Percentiles rank a stretch among this genome's conserved stretches.
Evolutionary conservation across 2,888 invertebrate genomes (phyloP).

Genomic region (Orthosia gothica): DNA sequence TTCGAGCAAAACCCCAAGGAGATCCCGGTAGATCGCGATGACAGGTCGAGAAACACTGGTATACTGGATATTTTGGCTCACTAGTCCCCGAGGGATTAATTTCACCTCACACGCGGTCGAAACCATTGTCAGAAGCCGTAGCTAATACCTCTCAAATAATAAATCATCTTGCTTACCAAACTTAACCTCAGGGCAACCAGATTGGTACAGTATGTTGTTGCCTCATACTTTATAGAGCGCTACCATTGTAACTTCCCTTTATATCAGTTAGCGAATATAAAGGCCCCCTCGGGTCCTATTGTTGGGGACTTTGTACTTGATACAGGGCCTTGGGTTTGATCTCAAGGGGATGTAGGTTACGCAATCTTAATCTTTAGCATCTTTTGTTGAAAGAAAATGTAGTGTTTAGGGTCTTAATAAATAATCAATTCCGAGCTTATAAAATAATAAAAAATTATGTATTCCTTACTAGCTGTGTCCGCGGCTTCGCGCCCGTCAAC

Average conservation of each 20-base stretch:
- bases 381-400: not conserved
- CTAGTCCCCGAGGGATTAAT: too few relatives aligned
- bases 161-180: not conserved
- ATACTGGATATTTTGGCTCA: too few relatives aligned
- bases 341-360: not conserved
- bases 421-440: too few relatives aligned
- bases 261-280: not conserved
- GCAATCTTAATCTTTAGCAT: not conserved
- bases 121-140: too few relatives aligned
- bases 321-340: not conserved
- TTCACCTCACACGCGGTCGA: too few relatives aligned
- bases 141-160: too few relatives aligned
- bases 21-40: too few relatives aligned
- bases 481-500: too few relatives aligned
- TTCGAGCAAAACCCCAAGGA: too few relatives aligned
- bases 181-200: not conserved
- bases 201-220: not conserved
- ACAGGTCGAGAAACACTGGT: too few relatives aligned
- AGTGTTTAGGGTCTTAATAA: not conserved
- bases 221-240: not conserved
- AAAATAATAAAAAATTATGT: too few relatives aligned
- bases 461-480: too few relatives aligned
- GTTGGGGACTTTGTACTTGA: slow-evolving; percentile 2
- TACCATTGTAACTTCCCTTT: not conserved
- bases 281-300: not conserved